Evolutionary conservation across 2,888 invertebrate species (phyloP).

Genomic region (Sepiola atlantica): DNA sequence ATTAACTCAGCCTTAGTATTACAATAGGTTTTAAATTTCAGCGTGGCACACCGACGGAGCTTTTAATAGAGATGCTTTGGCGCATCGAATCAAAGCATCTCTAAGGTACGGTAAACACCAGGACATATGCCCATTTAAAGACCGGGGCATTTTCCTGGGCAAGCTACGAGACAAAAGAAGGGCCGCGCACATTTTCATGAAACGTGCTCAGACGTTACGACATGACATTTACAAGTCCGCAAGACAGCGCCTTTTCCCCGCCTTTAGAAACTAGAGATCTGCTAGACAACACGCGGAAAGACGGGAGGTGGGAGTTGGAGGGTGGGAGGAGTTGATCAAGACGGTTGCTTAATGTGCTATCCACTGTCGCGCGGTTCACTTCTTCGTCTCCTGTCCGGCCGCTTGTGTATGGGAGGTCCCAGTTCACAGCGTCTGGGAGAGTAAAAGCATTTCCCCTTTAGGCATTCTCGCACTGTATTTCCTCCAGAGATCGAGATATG

Average conservation of each 20-base stretch:
- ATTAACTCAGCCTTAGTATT: no score
- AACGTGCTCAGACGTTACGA: neutral
- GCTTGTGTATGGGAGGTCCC: slow-evolving; percentile 32
- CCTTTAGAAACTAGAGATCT: neutral
- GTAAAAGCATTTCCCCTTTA: neutral
- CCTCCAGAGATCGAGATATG: neutral
- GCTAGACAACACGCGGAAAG: neutral
- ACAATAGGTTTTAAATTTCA: no score
- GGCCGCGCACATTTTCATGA: neutral
- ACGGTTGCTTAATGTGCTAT: neutral
- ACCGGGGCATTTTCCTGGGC: neutral
- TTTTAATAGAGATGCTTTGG: no score
- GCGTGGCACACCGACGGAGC: no score
- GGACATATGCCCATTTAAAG: neutral
- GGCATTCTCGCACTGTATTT: neutral
- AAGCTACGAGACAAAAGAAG: neutral
- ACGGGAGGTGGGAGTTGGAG: neutral
- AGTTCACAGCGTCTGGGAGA: neutral
- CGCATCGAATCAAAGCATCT: neutral
- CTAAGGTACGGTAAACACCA: neutral
- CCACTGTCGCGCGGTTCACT: neutral
- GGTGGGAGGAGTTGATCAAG: neutral
- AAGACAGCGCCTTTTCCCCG: neutral
- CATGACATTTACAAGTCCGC: neutral
- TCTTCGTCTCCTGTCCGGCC: neutral